Conservation (phyloP, 2,797 vertebrate species). For the Cheirogaleus major region DNA sequence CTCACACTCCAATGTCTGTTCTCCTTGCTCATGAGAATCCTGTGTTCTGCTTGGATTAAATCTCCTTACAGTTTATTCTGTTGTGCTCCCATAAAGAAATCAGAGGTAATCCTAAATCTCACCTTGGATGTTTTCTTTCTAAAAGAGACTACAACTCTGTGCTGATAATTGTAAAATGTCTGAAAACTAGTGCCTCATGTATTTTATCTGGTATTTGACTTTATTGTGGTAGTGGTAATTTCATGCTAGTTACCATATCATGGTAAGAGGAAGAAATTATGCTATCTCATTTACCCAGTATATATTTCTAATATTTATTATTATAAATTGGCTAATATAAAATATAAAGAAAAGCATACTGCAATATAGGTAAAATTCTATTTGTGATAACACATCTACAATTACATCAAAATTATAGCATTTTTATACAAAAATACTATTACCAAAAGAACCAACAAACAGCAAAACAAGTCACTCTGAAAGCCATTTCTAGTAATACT, state of each 20-base stretch:
- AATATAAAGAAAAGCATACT: neutral
- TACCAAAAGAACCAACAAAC: constrained; percentile 20
- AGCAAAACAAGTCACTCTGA: neutral
- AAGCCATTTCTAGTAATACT: neutral
- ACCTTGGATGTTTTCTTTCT: neutral
- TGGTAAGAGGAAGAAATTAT: neutral
- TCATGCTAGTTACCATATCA: neutral
- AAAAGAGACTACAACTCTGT: neutral
- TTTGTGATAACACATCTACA: neutral
- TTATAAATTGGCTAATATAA: neutral
- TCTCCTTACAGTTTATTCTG: neutral
- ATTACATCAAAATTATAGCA: neutral
- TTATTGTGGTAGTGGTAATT: neutral
- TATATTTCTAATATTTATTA: neutral
- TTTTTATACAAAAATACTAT: neutral
- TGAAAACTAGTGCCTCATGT: neutral
- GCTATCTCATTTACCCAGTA: neutral
- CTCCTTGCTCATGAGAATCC: neutral
- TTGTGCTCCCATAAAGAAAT: neutral
- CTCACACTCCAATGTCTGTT: neutral
- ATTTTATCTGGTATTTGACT: neutral
- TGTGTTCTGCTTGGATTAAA: neutral
- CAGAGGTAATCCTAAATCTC: neutral
- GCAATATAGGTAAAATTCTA: neutral
- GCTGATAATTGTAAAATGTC: neutral